Evolutionary conservation across 1,140 invertebrate genomes (phyloP).

Genomic region (Drosophila seguyi): DNA sequence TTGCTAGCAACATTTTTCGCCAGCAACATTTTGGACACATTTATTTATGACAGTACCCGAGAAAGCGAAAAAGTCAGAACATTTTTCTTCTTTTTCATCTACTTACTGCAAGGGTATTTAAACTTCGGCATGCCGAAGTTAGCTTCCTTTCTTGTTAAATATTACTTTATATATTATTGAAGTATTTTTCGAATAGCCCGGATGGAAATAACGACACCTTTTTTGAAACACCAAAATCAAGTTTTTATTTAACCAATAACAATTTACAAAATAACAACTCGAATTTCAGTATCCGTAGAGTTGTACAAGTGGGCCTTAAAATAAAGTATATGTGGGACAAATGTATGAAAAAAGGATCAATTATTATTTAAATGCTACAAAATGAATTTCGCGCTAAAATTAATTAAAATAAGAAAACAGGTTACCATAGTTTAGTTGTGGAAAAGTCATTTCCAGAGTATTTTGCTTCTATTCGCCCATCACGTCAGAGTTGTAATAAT

Average conservation of each 20-base stretch:
- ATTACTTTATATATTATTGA: not conserved
- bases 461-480: too few species aligned
- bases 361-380: not conserved
- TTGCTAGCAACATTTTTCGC: too few species aligned
- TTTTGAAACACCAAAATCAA: conserved; percentile 14
- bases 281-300: not conserved
- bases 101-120: too few species aligned
- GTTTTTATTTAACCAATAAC: conserved; percentile 25
- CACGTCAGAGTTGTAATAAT: too few species aligned
- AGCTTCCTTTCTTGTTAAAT: too few species aligned
- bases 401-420: not conserved
- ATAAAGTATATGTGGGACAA: not conserved
- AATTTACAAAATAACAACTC: conserved; percentile 10
- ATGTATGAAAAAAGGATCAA: not conserved
- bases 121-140: too few species aligned
- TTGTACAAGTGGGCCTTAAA: not conserved
- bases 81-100: too few species aligned
- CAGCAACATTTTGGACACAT: too few species aligned
- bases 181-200: not conserved
- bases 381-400: not conserved
- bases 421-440: too few species aligned
- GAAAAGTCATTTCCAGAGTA: too few species aligned
- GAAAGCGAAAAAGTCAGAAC: too few species aligned
- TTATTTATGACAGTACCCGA: too few species aligned
- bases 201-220: not conserved